Evolutionary conservation across 2,888 invertebrate species (phyloP), one percentile per base, ranked within the genome.

Genomic region (Lobophora halterata): DNA sequence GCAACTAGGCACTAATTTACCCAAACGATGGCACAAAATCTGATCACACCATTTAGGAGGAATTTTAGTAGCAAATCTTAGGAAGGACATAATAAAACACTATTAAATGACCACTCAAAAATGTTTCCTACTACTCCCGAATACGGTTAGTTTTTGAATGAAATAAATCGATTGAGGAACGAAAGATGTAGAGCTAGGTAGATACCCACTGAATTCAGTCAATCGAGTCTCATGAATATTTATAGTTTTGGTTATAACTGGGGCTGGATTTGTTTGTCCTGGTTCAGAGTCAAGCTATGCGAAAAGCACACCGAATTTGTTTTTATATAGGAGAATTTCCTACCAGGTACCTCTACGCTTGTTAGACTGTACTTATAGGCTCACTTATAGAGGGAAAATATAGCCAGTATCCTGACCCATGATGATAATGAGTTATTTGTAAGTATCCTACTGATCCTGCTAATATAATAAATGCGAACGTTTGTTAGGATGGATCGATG

Each of bases 221-320:
- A 35, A 37, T 40, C 14, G 30, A 21, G 30, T 34, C 17, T 26
- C 27, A 32, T 38, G 38, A 41, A 41, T 35, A 31, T 34, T 35
- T 26, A 41, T 35, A 23, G 25, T 33, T 34, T 21, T 34, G 33
- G 24, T 23, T 36, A 29, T 29, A 36, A 16, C 28, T 9, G 14
- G 27, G 13, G 9, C 27, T 33, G 32, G 23, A 23, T 28, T 32
- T 28, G 32, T 33, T 32, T 24, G 28, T 33, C 19, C 19, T 28
- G 18, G 20, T 26, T 24, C 23, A 6, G 27, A 24, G 27, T 18
- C 27, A 27, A 28, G 32, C 23, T 31, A 21, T n/a, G 12, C 5
- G 18, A 13, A 33, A 21, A 29, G 23, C 3, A 23, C 5, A 23
- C 6, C 8, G 5, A 23, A 23, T 13, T 25, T 18, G 11, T 6